Percentiles rank a stretch among this genome's conserved stretches.
These are phyloP conservation scores for Ginglymostoma cirratum DNA, from an alignment of 2,113 vertebrate species.

Conservation along the genomic window DNA sequence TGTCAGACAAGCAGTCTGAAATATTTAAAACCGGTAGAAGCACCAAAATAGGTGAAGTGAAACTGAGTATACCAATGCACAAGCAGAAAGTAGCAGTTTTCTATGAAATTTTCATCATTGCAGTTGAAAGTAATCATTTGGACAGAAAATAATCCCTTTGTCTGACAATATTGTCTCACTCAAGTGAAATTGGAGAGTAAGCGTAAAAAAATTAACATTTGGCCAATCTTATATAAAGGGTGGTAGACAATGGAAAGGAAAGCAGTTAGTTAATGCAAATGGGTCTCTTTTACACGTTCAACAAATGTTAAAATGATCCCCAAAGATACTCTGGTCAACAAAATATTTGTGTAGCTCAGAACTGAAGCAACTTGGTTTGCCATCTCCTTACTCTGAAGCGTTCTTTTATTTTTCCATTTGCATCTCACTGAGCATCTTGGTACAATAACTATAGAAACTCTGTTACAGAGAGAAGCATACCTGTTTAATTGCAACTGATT, in stretches of 20 bases:
- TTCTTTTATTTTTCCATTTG: not conserved
- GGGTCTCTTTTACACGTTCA: not conserved
- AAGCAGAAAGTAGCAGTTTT: too few species aligned
- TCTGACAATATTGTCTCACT: not conserved
- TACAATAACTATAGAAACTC: not conserved
- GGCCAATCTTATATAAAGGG: not conserved
- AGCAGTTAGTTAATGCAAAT: not conserved
- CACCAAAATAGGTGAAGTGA: too few species aligned
- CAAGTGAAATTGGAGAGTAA: not conserved
- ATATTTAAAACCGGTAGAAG: too few species aligned
- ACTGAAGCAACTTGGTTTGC: not conserved
- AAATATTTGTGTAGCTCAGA: not conserved
- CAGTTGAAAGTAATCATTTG: not conserved
- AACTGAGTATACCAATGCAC: too few species aligned
- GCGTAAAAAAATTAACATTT: not conserved
- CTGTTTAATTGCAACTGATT: not conserved
- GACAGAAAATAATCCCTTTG: not conserved
- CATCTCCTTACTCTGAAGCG: not conserved
- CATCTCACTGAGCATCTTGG: not conserved
- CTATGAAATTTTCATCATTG: too few species aligned
- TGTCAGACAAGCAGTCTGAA: too few species aligned
- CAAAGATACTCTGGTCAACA: not conserved
- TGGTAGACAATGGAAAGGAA: not conserved
- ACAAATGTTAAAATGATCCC: not conserved
- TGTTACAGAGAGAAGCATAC: not conserved